Evolutionary conservation across 2,888 invertebrate species (phyloP).

Genomic region (Andrena marginata): DNA sequence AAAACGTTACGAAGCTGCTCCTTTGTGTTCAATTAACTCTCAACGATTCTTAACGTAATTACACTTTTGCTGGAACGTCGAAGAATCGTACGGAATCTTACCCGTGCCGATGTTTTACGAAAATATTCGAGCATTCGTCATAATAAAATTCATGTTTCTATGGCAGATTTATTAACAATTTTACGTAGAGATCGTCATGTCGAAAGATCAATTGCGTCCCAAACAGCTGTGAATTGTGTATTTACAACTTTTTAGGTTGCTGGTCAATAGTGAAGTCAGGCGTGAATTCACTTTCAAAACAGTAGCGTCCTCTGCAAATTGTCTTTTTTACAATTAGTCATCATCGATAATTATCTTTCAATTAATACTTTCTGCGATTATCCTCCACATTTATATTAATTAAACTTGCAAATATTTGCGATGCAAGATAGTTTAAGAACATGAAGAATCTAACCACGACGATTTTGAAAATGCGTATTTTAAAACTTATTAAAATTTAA

Average conservation of each 20-base stretch:
- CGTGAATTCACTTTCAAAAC: slow-evolving; percentile 19
- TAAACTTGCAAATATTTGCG: not conserved
- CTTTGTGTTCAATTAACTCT: not conserved
- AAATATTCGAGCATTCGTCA: slow-evolving; percentile 38
- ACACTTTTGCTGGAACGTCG: slow-evolving; percentile 17
- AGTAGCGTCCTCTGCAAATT: slow-evolving; percentile 40
- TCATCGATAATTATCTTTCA: not conserved
- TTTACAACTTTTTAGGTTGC: slow-evolving; percentile 60
- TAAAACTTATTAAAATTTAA: not conserved
- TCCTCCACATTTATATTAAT: not conserved
- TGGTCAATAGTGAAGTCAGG: slow-evolving; percentile 55
- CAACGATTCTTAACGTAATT: slow-evolving; percentile 8
- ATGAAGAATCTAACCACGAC: too few species aligned
- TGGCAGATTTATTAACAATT: slow-evolving; percentile 50
- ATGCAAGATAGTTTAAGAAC: not conserved
- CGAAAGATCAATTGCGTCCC: slow-evolving; percentile 35
- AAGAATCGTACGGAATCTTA: slow-evolving; percentile 36
- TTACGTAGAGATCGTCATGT: slow-evolving; percentile 26
- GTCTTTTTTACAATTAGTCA: not conserved
- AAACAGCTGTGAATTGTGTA: slow-evolving; percentile 56
- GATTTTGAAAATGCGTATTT: not conserved
- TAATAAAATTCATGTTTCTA: slow-evolving; percentile 25
- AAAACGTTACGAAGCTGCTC: not conserved
- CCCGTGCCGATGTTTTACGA: slow-evolving; percentile 38
- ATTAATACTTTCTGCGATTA: not conserved